These are phyloP conservation scores for Drosophila yakuba DNA, from an alignment of 1,140 invertebrate species.

Conservation along the genomic window DNA sequence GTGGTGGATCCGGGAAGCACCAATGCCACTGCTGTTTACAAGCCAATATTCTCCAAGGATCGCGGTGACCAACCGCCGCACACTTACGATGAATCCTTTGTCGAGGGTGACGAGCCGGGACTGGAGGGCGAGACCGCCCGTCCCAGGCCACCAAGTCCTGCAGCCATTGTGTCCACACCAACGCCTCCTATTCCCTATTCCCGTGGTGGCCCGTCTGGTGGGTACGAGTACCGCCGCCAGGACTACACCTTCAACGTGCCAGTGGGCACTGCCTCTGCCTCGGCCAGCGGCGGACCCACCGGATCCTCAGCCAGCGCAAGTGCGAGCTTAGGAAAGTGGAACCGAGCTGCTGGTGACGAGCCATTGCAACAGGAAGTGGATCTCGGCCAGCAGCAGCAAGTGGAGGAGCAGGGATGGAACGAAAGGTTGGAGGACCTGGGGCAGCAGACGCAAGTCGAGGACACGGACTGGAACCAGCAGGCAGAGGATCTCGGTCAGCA, in stretches of 20 bases:
- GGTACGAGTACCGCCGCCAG: constrained; percentile 65
- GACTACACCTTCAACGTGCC: constrained; percentile 69
- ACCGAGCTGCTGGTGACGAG: constrained; percentile 49
- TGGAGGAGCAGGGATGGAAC: constrained; percentile 4
- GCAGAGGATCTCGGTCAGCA: constrained; percentile 45
- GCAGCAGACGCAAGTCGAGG: constrained; percentile 30
- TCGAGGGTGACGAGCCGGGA: constrained; percentile 69
- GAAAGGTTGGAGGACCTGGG: constrained; percentile 24
- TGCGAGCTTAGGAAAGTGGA: constrained; percentile 56
- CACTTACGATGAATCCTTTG: constrained; percentile 63
- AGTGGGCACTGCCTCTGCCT: constrained; percentile 38
- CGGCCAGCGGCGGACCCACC: constrained; percentile 49
- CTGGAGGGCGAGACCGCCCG: constrained; percentile 57
- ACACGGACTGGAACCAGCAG: constrained; percentile 17
- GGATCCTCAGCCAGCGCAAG: constrained; percentile 59
- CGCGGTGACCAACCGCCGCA: constrained; percentile 80
- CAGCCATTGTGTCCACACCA: constrained; percentile 35
- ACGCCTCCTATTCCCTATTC: constrained; percentile 50
- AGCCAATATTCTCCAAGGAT: constrained; percentile 69
- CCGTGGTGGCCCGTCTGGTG: constrained; percentile 2
- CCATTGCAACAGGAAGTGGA: constrained; percentile 31
- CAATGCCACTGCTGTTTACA: constrained; percentile 60
- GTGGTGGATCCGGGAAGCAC: constrained; percentile 58
- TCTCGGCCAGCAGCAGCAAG: constrained; percentile 38
- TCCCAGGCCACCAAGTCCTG: constrained; percentile 9